Evolutionary conservation across 2,888 invertebrate species (phyloP).

Genomic region (Bhutanitis thaidina): DNA sequence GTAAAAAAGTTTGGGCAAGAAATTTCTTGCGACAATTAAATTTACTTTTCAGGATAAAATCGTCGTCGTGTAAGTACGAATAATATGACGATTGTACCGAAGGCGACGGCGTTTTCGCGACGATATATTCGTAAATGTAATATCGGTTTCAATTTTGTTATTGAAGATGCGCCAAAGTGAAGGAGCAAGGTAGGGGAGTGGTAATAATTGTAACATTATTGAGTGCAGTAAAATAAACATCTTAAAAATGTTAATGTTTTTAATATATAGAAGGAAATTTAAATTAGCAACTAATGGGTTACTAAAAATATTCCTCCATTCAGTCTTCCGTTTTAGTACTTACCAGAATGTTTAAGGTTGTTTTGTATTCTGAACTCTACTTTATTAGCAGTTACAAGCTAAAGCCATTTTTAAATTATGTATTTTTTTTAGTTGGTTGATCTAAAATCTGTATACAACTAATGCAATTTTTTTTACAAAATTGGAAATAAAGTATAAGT

Average conservation of each 20-base stretch:
- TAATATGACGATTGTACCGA: too few relatives aligned
- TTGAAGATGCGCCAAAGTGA: background rate
- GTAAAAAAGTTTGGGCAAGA: too few relatives aligned
- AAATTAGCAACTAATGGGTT: constrained; percentile 51
- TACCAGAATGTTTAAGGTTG: constrained; percentile 62
- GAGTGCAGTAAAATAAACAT: constrained; percentile 32
- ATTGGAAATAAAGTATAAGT: constrained; percentile 71
- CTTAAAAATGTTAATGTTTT: too few relatives aligned
- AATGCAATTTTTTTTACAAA: constrained; percentile 78
- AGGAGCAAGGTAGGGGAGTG: background rate
- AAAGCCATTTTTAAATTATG: constrained; percentile 64
- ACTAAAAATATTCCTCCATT: constrained; percentile 49
- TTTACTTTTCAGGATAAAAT: too few relatives aligned
- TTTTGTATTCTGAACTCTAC: constrained; percentile 42
- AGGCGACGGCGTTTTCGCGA: too few relatives aligned
- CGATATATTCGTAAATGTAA: too few relatives aligned
- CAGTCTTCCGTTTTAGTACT: constrained; percentile 74
- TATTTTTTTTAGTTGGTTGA: constrained; percentile 55
- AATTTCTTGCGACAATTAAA: too few relatives aligned
- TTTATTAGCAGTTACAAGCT: constrained; percentile 44
- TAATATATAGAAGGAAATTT: constrained; percentile 30
- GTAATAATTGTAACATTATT: constrained; percentile 28
- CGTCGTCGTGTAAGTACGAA: too few relatives aligned
- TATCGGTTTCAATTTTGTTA: too few relatives aligned
- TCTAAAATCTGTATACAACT: constrained; percentile 57